These are phyloP conservation scores for Scarus forsteni DNA, from an alignment of 2,797 vertebrate species.

Conservation along the genomic window DNA sequence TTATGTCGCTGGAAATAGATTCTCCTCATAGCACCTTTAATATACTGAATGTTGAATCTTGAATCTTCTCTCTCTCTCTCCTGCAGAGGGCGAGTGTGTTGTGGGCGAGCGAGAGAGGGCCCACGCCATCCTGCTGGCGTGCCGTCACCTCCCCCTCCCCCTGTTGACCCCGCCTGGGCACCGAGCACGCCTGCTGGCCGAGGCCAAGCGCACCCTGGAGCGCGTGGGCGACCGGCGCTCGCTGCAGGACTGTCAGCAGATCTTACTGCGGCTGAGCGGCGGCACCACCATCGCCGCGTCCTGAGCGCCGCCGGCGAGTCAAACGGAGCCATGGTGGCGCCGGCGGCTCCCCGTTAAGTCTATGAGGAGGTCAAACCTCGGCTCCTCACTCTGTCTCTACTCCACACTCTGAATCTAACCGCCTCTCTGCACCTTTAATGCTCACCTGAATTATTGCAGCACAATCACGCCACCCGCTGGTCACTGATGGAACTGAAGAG, in stretches of 20 bases:
- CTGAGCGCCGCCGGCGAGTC: constrained; percentile 64
- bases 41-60: too few relatives aligned
- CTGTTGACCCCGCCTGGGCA: constrained; percentile 94
- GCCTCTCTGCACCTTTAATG: constrained; percentile 1
- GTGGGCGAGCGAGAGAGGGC: constrained; percentile 93
- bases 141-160: constrained; percentile 95
- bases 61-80: background rate
- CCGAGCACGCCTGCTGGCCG: constrained; percentile 92
- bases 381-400: constrained; percentile 1
- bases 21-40: too few relatives aligned
- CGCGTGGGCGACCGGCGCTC: constrained; percentile 95
- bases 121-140: constrained; percentile 94
- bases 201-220: constrained; percentile 96
- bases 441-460: constrained; percentile 29
- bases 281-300: constrained; percentile 95
- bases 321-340: too few relatives aligned
- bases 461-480: constrained; percentile 58
- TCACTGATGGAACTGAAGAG: constrained; percentile 31
- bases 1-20: too few relatives aligned
- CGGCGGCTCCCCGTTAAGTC: too few relatives aligned
- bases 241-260: constrained; percentile 95
- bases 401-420: background rate
- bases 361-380: background rate
- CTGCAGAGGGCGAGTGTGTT: constrained; percentile 75
- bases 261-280: constrained; percentile 93